Base-by-base conservation (phyloP, 2,888 invertebrate species). In the Clostera curtula region DNA sequence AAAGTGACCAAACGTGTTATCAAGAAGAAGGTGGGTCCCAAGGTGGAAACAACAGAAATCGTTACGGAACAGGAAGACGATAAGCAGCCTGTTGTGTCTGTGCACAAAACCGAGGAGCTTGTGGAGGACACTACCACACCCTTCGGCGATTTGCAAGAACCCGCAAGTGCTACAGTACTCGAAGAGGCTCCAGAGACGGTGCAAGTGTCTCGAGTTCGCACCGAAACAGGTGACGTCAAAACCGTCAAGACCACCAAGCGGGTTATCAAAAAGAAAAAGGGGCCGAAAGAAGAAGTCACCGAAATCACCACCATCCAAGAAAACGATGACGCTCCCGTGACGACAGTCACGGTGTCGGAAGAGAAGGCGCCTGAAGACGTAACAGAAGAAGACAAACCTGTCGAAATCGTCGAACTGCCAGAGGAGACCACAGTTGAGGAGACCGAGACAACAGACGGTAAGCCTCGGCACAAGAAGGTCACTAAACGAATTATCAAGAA, bases 11-110 rank as follows among this genome's bases (percentile, higher is more conserved):
- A 39, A 17, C 36, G 32, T n/a, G 21, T 34, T 3, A 38, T 37
- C 9, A 34, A 34, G 17, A 77, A 67, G 43, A 55, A 54, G 19
- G 54, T 56, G 29, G 66, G 60, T 19, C 62, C 46, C 2, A 31
- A 29, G 17, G 11, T 32, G 0, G 35, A 35, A 38, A 59, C 43
- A 23, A 60, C 40, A 13, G 25, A 45, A 51, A 49, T 16, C 2
- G 34, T 8, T 2, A 20, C 20, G 2, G 20, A 20, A 11, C 20
- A 20, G 11, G 37, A n/a, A n/a, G n/a, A n/a, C n/a, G n/a, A n/a
- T n/a, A n/a, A n/a, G n/a, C n/a, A n/a, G n/a, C n/a, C n/a, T n/a
- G n/a, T n/a, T n/a, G n/a, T n/a, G n/a, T n/a, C n/a, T n/a, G n/a
- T n/a, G n/a, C n/a, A n/a, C n/a, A n/a, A n/a, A n/a, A n/a, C n/a